These are phyloP conservation scores for Blera fallax DNA, from an alignment of 2,888 invertebrate genomes.

Conservation along the genomic window DNA sequence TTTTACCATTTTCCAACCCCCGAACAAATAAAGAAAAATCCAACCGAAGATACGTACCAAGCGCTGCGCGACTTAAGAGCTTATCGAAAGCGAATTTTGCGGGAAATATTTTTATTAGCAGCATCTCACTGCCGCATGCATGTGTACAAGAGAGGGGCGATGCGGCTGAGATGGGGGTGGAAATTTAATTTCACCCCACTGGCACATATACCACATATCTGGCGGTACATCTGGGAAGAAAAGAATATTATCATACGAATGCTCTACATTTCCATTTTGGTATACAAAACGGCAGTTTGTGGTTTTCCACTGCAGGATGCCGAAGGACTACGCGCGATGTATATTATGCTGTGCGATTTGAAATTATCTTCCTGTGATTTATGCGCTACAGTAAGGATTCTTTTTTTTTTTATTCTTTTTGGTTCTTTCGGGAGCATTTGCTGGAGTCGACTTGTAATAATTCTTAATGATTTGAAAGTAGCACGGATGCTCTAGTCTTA, in stretches of 20 bases:
- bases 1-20: slow-evolving; percentile 22
- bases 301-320: slow-evolving; percentile 22
- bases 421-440: slow-evolving; percentile 30
- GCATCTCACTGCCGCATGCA: slow-evolving; percentile 36
- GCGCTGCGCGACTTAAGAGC: slow-evolving; percentile 67
- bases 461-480: slow-evolving; percentile 59
- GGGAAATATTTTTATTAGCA: slow-evolving; percentile 70
- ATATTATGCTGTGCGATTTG: slow-evolving; percentile 48
- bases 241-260: slow-evolving; percentile 68
- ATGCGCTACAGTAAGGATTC: slow-evolving; percentile 60
- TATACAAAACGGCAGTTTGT: slow-evolving; percentile 23
- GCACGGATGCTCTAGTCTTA: neutral
- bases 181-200: slow-evolving; percentile 47
- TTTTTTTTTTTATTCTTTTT: neutral
- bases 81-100: slow-evolving; percentile 66
- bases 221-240: slow-evolving; percentile 60
- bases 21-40: slow-evolving; percentile 29
- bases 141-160: neutral
- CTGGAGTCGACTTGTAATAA: slow-evolving; percentile 58
- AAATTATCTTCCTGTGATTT: slow-evolving; percentile 72
- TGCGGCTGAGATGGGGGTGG: neutral
- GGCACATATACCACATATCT: slow-evolving; percentile 60
- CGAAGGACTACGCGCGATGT: slow-evolving; percentile 26
- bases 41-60: slow-evolving; percentile 24
- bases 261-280: slow-evolving; percentile 56